Percentiles rank a stretch among this genome's conserved stretches.
phyloP scores from a whole-genome alignment of 2,113 vertebrate genomes.

The Melierax canorus region DNA sequence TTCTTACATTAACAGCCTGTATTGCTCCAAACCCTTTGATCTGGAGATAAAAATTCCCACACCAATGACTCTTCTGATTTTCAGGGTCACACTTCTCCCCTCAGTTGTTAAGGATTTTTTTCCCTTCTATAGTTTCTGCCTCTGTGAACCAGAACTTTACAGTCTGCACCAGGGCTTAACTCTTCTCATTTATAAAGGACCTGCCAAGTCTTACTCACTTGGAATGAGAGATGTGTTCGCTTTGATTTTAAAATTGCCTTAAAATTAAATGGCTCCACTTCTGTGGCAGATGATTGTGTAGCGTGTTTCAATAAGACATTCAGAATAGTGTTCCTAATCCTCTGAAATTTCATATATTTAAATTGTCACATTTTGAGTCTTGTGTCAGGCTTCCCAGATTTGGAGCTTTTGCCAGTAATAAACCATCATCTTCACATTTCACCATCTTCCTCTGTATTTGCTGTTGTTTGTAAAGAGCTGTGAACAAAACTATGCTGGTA shows the following conservation, averaged over 20 bases:
- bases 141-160: constrained; percentile 2
- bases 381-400: neutral
- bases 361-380: neutral
- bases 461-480: neutral
- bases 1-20: constrained; percentile 17
- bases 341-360: constrained; percentile 30
- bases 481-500: neutral
- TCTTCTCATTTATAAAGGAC: neutral
- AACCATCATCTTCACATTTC: neutral
- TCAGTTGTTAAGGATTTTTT: neutral
- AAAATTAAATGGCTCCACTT: constrained; percentile 55
- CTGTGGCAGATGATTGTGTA: constrained; percentile 8
- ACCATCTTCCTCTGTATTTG: neutral
- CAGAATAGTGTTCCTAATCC: neutral
- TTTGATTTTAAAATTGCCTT: constrained; percentile 52
- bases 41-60: constrained; percentile 46
- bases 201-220: constrained; percentile 40
- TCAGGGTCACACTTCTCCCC: neutral
- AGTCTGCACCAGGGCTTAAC: neutral
- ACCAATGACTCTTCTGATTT: constrained; percentile 1
- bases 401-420: neutral
- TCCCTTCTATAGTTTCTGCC: neutral
- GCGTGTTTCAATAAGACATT: constrained; percentile 17
- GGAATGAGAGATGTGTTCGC: constrained; percentile 20
- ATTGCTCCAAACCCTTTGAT: constrained; percentile 39